These are phyloP conservation scores for Nephrotoma guestfalica DNA, from an alignment of 2,888 invertebrate species.

Conservation along the genomic window DNA sequence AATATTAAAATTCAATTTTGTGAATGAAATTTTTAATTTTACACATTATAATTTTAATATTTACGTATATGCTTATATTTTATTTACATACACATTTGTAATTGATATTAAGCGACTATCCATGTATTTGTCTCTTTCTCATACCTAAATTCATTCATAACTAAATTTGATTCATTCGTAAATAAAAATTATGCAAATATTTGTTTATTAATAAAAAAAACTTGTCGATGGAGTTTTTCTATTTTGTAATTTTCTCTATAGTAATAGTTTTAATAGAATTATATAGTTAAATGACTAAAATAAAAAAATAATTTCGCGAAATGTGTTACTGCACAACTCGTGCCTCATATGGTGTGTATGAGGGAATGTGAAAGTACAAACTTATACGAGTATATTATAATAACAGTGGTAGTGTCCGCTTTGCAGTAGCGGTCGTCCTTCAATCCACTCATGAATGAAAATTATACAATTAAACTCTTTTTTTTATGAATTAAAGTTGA, in stretches of 20 bases:
- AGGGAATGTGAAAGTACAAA: not conserved
- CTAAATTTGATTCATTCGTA: not conserved
- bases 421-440: not conserved
- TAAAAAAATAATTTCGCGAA: not conserved
- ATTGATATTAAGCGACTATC: not conserved
- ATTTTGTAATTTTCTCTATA: not conserved
- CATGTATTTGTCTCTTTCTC: not conserved
- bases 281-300: not conserved
- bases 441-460: not conserved
- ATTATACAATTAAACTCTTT: not conserved
- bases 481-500: not conserved
- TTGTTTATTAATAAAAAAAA: not conserved
- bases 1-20: not conserved
- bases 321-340: not conserved
- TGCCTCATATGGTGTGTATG: not conserved
- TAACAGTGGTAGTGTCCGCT: not conserved
- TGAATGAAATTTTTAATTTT: not conserved
- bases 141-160: not conserved
- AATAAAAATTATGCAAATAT: not conserved
- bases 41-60: not conserved
- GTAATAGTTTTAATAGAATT: not conserved
- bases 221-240: not conserved
- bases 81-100: not conserved
- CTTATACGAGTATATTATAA: not conserved
- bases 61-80: not conserved